Base-by-base conservation (phyloP, 1,140 invertebrate genomes). In the Hydropsyche tenuis region DNA sequence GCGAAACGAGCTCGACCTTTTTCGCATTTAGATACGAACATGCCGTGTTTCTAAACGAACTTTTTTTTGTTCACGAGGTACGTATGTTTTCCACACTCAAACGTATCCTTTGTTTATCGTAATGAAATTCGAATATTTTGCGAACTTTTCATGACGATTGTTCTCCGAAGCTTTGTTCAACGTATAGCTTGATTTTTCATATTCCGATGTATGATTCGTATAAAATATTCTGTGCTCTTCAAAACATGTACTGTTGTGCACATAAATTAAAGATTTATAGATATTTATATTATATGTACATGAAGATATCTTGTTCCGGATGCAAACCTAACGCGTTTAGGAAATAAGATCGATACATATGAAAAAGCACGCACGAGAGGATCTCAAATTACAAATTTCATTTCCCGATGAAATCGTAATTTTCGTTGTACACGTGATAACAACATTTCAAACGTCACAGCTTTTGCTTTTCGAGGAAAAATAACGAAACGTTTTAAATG, bases 61-160 rank as follows among this genome's bases (percentile, higher is more conserved):
- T n/a, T 46, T 46, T 46, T 16, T n/a, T 16, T 46, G 45, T 46
- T 12, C 45, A 46, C 51, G 51, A 22, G 16, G 14, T 20, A 22
- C 56, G 18, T 60, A 25, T 60, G 0, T 60, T 3, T 60, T 60
- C 22, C 9, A 18, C 16, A 7, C 20, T 53, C 20, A 12, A 14
- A 60, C 22, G 18, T 60, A 7, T 25, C 7, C 14, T 60, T 60
- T 60, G 11, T 23, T 37, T 3, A 60, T n/a, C 22, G 56, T 60
- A 60, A 60, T 60, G 56, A 60, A 60, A 60, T 60, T 60, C 56
- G 7, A 18, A 25, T 60, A 22, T 56, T 60, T 60, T 27, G 9
- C 9, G 23, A 60, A 60, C 20, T 60, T 60, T 60, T 60, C 56
- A 25, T 25, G 25, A 22, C 56, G 56, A 1, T 20, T 14, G 25